These are phyloP conservation scores for Scatophagus argus DNA, from an alignment of 2,113 vertebrate species.

Conservation along the genomic window DNA sequence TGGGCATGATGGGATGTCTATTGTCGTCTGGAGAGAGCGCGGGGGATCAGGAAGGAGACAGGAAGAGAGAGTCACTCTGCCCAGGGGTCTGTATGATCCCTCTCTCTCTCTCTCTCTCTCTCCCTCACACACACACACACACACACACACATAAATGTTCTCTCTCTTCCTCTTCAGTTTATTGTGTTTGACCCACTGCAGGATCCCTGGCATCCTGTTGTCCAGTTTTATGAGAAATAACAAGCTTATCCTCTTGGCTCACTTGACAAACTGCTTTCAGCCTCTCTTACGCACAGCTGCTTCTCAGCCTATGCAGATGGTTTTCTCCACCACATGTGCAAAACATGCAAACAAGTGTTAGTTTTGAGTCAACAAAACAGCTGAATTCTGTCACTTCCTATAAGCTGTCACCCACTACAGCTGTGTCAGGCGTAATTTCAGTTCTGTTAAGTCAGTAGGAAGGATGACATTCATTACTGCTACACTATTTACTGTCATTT, in stretches of 20 bases:
- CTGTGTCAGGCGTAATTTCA: neutral
- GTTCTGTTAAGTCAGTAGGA: neutral
- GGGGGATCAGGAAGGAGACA: conserved; percentile 94
- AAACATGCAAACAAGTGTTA: neutral
- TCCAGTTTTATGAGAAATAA: conserved; percentile 72
- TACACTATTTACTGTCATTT: too few species aligned
- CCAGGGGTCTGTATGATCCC: conserved; percentile 48
- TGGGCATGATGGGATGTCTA: conserved; percentile 83
- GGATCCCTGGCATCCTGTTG: conserved; percentile 78
- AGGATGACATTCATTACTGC: too few species aligned
- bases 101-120: conserved; percentile 30
- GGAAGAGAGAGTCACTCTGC: conserved; percentile 93
- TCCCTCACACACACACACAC: conserved; percentile 25
- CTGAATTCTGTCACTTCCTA: neutral
- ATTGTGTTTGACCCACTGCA: conserved; percentile 74
- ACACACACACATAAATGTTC: conserved; percentile 37
- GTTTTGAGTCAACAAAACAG: neutral
- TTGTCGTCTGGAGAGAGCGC: conserved; percentile 85
- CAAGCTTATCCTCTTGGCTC: conserved; percentile 60
- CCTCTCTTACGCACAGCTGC: conserved; percentile 22
- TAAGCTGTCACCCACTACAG: neutral
- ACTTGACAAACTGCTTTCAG: conserved; percentile 25
- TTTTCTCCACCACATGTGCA: neutral
- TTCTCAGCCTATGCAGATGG: neutral
- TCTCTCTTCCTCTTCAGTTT: conserved; percentile 81